Conservation (phyloP, 2,113 vertebrate genomes). For the Hylia prasina region DNA sequence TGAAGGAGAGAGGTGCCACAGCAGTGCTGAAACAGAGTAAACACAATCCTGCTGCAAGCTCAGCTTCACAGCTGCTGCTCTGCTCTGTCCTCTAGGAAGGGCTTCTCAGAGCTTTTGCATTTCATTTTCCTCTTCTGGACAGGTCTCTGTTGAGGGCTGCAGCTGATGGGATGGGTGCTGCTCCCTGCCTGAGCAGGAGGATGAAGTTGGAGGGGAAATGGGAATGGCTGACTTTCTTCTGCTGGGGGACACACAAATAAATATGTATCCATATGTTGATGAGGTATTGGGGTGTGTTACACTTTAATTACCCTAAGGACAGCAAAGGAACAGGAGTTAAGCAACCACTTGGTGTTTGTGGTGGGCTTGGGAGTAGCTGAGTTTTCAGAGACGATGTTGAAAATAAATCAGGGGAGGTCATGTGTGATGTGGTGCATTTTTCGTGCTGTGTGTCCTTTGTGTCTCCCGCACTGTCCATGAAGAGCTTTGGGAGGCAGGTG, state of each 20-base stretch:
- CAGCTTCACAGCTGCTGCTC: background rate
- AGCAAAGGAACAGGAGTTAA: background rate
- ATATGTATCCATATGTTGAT: background rate
- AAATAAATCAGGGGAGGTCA: no score
- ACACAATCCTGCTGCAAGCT: background rate
- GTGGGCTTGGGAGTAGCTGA: background rate
- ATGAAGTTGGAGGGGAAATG: background rate
- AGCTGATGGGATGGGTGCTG: fast-evolving
- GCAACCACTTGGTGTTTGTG: background rate
- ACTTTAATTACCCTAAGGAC: background rate
- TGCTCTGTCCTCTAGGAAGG: background rate
- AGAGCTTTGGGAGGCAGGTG: background rate
- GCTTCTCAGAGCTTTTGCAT: background rate
- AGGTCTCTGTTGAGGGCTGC: background rate
- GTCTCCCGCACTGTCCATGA: background rate
- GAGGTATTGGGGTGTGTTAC: background rate
- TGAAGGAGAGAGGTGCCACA: background rate
- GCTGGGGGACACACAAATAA: background rate
- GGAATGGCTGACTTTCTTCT: background rate
- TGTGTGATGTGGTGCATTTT: fast-evolving
- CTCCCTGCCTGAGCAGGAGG: background rate
- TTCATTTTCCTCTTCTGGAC: background rate
- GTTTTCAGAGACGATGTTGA: background rate
- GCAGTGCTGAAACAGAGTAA: background rate
- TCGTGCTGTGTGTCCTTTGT: background rate